Base-by-base conservation (phyloP, 2,888 invertebrate species). In the Thecophora atra region DNA sequence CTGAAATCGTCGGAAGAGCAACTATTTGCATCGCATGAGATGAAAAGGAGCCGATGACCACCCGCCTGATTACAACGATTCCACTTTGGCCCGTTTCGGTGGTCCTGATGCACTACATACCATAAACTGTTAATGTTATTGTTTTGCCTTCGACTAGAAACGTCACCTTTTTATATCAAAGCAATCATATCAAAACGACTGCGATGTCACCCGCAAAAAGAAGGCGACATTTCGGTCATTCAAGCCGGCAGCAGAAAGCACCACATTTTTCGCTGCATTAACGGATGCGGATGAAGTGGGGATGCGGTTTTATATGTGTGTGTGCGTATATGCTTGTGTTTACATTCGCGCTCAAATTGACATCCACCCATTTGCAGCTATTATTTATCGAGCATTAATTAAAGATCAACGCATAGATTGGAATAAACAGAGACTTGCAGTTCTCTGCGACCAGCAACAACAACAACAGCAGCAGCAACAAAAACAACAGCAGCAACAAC, bases 331-430 rank as follows among this genome's bases (percentile, higher is more conserved):
- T 54, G 54, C 13, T 54, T 21, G 54, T 13, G 21, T 13, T 24
- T 56, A 21, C 56, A 56, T 7, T 8, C 21, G 15, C 24, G 21
- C 37, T 37, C 37, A 37, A 37, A 37, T 37, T 79, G 78, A 79
- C 78, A 79, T 78, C 77, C 77, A 78, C 75, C 78, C 78, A 79
- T 79, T 79, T 78, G 77, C 76, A 76, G 77, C 76, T 77, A 78
- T 79, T 79, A 79, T 79, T 79, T 79, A 79, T 79, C 77, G 79
- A 77, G 76, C 79, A 79, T 79, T 79, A 78, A 79, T 79, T 78
- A 79, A 78, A 79, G 79, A 79, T 79, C 78, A 77, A 76, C 76
- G 78, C 77, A 79, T 79, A 78, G 76, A 68, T 52, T 24, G 51
- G 52, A 60, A 52, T 24, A 60, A 56, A 64, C 28, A 30, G 56